These are phyloP conservation scores for Boleophthalmus pectinirostris DNA, from an alignment of 2,113 vertebrate genomes.

Conservation along the genomic window DNA sequence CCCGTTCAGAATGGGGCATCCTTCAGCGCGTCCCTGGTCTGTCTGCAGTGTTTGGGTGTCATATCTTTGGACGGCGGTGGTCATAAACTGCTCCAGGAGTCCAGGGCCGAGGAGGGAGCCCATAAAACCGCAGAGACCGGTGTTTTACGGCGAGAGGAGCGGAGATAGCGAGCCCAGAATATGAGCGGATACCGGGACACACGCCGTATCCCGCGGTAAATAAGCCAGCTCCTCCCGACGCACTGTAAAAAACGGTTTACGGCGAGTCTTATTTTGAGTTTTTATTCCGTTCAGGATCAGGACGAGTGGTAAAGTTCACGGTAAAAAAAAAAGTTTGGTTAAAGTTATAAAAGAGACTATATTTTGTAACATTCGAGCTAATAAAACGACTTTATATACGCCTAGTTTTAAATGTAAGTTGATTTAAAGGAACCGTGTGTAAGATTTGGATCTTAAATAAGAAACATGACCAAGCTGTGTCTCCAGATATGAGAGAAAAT, in stretches of 20 bases:
- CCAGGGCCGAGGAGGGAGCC: conserved; percentile 39
- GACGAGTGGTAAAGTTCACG: conserved; percentile 15
- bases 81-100: conserved; percentile 44
- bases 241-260: conserved; percentile 41
- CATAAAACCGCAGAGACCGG: conserved; percentile 38
- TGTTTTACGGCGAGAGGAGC: conserved; percentile 50
- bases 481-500: too few species aligned
- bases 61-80: conserved; percentile 49
- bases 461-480: too few species aligned
- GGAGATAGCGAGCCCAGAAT: conserved; percentile 45
- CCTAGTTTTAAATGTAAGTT: too few species aligned
- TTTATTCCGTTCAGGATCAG: conserved; percentile 31
- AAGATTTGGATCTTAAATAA: too few species aligned
- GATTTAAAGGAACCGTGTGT: too few species aligned
- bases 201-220: conserved; percentile 41
- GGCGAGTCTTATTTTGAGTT: conserved; percentile 28
- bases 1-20: conserved; percentile 26
- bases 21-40: conserved; percentile 23
- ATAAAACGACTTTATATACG: too few species aligned
- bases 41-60: conserved; percentile 39
- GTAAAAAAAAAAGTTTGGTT: conserved; percentile 3
- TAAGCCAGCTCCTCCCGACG: conserved; percentile 23
- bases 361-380: background rate
- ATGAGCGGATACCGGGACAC: conserved; percentile 36
- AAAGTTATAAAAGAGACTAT: conserved; percentile 11